These are phyloP conservation scores for Drosophila sechellia DNA, from an alignment of 1,140 invertebrate species.

Conservation along the genomic window DNA sequence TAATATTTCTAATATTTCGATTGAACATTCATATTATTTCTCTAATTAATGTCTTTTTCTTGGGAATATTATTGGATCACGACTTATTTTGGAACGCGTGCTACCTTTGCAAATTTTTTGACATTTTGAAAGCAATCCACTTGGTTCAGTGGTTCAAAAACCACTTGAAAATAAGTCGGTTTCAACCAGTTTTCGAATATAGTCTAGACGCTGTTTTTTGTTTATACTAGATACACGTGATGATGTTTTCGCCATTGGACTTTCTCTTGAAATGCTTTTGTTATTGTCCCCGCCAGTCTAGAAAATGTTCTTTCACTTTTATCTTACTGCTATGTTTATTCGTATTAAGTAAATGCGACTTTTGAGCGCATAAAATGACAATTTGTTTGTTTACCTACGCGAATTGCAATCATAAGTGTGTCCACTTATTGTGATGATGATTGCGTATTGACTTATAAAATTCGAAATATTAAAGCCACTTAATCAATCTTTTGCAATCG, in stretches of 20 bases:
- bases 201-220: constrained; percentile 23
- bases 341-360: constrained; percentile 1
- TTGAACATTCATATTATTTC: constrained; percentile 29
- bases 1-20: constrained; percentile 16
- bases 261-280: constrained; percentile 56
- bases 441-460: too few relatives aligned
- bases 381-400: constrained; percentile 29
- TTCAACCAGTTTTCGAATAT: constrained; percentile 24
- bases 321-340: constrained; percentile 4
- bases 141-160: constrained; percentile 5
- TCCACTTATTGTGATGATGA: background rate
- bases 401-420: background rate
- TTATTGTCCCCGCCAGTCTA: constrained; percentile 43
- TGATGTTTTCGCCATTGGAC: constrained; percentile 43
- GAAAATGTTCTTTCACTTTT: constrained; percentile 33
- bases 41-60: constrained; percentile 28
- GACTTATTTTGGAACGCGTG: constrained; percentile 7
- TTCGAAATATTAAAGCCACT: background rate
- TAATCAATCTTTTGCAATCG: background rate
- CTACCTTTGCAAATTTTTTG: background rate
- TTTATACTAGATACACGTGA: constrained; percentile 64
- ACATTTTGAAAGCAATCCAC: background rate
- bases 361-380: constrained; percentile 37
- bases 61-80: constrained; percentile 12
- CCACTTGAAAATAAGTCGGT: constrained; percentile 17